phyloP scores from a whole-genome alignment of 2,113 vertebrate species.

The Amia ocellicauda region DNA sequence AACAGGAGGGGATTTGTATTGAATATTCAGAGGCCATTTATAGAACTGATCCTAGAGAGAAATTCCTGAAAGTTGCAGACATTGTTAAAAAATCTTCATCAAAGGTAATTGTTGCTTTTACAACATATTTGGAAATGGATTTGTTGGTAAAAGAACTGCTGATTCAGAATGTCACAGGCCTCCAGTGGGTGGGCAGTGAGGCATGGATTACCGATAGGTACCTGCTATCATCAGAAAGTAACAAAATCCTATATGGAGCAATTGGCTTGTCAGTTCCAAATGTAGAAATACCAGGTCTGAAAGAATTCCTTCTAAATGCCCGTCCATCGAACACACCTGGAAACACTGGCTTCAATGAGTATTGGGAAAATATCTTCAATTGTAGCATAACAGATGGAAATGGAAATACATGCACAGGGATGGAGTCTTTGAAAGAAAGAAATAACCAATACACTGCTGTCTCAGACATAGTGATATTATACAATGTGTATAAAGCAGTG shows the following conservation, averaged over 20 bases:
- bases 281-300: too few species aligned
- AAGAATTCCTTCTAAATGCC: constrained; percentile 10
- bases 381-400: neutral
- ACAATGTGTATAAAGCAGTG: constrained; percentile 17
- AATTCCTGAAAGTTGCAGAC: too few species aligned
- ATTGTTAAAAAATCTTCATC: too few species aligned
- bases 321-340: neutral
- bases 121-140: too few species aligned
- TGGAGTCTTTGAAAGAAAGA: neutral
- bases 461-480: neutral
- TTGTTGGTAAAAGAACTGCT: too few species aligned
- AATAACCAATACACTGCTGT: constrained; percentile 7
- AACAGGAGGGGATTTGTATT: too few species aligned
- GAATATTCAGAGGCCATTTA: too few species aligned
- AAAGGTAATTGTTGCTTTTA: too few species aligned
- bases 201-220: neutral
- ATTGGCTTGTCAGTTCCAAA: too few species aligned
- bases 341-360: constrained; percentile 2
- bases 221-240: neutral
- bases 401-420: constrained; percentile 8
- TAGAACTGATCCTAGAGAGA: too few species aligned
- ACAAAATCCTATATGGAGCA: neutral
- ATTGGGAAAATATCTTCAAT: constrained; percentile 8
- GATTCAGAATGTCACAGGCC: too few species aligned
- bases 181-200: too few species aligned